Base-by-base conservation (phyloP, 2,113 vertebrate species). In the Clarias batrachus region DNA sequence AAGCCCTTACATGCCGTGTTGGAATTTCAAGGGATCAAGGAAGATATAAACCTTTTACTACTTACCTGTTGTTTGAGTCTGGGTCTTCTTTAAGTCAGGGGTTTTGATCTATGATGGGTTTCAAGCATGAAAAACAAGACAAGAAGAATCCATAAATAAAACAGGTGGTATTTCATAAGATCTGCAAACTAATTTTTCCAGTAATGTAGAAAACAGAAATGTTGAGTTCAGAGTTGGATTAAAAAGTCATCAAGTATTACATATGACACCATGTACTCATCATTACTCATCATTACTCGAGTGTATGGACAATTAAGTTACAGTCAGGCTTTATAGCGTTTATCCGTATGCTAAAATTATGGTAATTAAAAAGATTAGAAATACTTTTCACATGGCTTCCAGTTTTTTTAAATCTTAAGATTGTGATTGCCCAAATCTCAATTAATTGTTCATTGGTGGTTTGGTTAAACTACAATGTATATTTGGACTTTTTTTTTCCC, bases 211-310 rank as follows among this genome's bases (percentile, higher is more conserved):
- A n/a, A n/a, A n/a, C n/a, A n/a, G n/a, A n/a, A n/a, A n/a, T n/a
- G n/a, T n/a, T 78, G 86, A 92, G 93, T 94, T 95, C 95, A 95
- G 94, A 93, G 94, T 94, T 95, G 93, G 94, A 95, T 94, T 94
- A 94, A 87, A 93, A 92, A 90, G 93, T 93, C 93, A 95, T 87
- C 62, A 87, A 90, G 84, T 78, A 93, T 89, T 48, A 48, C 48
- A 81, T 94, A 90, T 92, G 90, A 89, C 90, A 76, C 13, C 9
- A 82, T 86, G 79, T 88, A 93, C 84, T 95, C 94, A 91, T 95
- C 93, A 94, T 93, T 91, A 94, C 94, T 91, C 92, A 85, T 89
- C 25, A 73, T n/a, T n/a, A n/a, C n/a, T n/a, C n/a, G 30, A 27
- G 19, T 70, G 33, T 70, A 33, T 70, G 30, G 30, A 37, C 33